phyloP scores from a whole-genome alignment of 2,888 invertebrate species.

The Mantis religiosa region DNA sequence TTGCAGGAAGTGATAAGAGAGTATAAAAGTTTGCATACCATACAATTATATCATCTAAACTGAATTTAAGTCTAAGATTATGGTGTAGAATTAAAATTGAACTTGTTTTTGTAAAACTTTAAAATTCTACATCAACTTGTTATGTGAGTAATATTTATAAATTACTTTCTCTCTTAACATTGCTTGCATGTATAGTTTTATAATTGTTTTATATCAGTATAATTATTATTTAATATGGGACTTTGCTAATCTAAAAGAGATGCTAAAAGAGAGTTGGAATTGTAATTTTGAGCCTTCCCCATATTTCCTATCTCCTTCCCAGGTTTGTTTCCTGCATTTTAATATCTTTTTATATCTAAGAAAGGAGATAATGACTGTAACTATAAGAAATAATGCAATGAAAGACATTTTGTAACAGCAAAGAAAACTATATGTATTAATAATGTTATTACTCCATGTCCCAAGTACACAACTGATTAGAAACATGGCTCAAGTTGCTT shows the following conservation, averaged over 20 bases:
- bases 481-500: background rate
- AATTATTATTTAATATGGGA: background rate
- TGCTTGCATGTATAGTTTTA: background rate
- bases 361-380: background rate
- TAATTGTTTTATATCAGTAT: background rate
- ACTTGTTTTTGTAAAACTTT: background rate
- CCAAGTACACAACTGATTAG: too few relatives aligned
- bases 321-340: background rate
- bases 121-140: background rate
- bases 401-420: background rate
- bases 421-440: background rate
- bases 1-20: background rate
- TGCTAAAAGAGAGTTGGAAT: background rate
- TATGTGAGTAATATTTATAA: background rate
- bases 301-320: background rate
- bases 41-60: background rate
- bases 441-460: background rate
- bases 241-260: background rate
- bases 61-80: background rate
- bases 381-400: background rate
- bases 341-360: background rate
- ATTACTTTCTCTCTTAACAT: background rate
- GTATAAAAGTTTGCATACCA: background rate
- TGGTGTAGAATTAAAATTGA: background rate
- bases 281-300: too few relatives aligned